Percentiles rank a stretch among this genome's conserved stretches.
Evolutionary conservation across 1,140 invertebrate genomes (phyloP).

Genomic region (Teleogryllus occipitalis): DNA sequence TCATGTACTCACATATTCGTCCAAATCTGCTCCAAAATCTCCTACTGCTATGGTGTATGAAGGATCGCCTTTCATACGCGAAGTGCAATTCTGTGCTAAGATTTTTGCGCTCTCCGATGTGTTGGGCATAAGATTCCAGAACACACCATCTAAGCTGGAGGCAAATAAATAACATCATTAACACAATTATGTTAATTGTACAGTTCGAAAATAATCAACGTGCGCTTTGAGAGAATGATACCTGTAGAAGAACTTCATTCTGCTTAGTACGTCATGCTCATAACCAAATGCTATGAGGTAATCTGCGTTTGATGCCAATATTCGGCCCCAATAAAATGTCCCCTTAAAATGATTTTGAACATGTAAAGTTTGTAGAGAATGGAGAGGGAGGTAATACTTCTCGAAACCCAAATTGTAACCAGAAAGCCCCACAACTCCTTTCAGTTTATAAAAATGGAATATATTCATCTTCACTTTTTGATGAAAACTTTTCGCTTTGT

Average conservation of each 20-base stretch:
- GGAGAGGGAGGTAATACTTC: conserved; percentile 53
- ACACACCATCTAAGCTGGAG: background rate
- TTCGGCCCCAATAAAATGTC: conserved; percentile 65
- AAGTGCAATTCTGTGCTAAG: background rate
- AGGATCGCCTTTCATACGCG: conserved; percentile 22
- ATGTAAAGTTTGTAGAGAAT: conserved; percentile 59
- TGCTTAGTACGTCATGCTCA: conserved; percentile 51
- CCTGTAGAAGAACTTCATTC: conserved; percentile 60
- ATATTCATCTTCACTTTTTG: too few species aligned
- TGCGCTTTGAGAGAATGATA: conserved; percentile 24
- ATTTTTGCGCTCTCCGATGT: conserved; percentile 4
- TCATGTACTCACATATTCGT: conserved; percentile 35
- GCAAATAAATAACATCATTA: background rate
- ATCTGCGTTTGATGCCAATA: conserved; percentile 55
- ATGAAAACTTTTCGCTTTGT: too few species aligned
- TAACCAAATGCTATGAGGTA: conserved; percentile 68
- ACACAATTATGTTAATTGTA: background rate
- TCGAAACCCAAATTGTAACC: conserved; percentile 43
- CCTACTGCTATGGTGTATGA: conserved; percentile 40
- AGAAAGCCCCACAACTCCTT: too few species aligned
- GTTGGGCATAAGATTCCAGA: conserved; percentile 9
- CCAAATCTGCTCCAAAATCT: conserved; percentile 36
- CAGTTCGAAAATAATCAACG: background rate
- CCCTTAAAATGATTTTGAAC: conserved; percentile 65
- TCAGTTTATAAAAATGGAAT: too few species aligned